Evolutionary conservation across 2,113 vertebrate species (phyloP).

Genomic region (Platysteira castanea): DNA sequence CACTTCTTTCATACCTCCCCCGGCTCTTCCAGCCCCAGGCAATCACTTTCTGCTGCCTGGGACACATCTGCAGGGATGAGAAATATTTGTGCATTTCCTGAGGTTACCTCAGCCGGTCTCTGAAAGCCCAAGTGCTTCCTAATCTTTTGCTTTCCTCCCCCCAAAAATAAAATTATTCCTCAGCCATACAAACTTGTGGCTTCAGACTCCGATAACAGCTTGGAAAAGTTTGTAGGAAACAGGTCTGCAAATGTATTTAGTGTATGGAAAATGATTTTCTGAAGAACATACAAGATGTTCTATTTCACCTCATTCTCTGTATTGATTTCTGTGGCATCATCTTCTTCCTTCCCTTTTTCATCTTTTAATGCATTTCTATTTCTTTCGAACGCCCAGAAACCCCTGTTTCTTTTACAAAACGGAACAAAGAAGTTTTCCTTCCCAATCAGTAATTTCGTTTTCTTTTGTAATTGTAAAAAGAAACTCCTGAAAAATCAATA

Average conservation of each 20-base stretch:
- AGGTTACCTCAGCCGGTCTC: neutral
- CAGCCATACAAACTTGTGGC: neutral
- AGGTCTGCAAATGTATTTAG: slow-evolving; percentile 32
- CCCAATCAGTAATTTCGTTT: slow-evolving; percentile 56
- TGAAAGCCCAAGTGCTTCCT: neutral
- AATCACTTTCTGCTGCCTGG: neutral
- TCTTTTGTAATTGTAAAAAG: slow-evolving; percentile 58
- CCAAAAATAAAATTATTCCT: neutral
- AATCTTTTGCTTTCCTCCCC: neutral
- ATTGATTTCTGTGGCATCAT: slow-evolving; percentile 45
- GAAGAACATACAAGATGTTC: slow-evolving; percentile 28
- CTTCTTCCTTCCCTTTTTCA: slow-evolving; percentile 2
- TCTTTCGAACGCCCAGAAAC: neutral
- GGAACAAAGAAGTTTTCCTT: slow-evolving; percentile 46
- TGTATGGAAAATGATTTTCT: slow-evolving; percentile 33
- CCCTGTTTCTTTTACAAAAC: slow-evolving; percentile 22
- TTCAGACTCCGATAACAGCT: neutral
- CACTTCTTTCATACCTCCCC: fast-evolving
- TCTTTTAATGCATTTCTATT: slow-evolving; percentile 53
- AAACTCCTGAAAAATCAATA: slow-evolving; percentile 64
- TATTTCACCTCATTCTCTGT: slow-evolving; percentile 31
- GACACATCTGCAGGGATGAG: neutral
- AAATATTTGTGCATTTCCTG: fast-evolving
- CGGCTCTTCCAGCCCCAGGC: neutral
- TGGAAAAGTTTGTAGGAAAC: neutral